Conservation (phyloP, 1,140 invertebrate species). For the Megalopta genalis region DNA sequence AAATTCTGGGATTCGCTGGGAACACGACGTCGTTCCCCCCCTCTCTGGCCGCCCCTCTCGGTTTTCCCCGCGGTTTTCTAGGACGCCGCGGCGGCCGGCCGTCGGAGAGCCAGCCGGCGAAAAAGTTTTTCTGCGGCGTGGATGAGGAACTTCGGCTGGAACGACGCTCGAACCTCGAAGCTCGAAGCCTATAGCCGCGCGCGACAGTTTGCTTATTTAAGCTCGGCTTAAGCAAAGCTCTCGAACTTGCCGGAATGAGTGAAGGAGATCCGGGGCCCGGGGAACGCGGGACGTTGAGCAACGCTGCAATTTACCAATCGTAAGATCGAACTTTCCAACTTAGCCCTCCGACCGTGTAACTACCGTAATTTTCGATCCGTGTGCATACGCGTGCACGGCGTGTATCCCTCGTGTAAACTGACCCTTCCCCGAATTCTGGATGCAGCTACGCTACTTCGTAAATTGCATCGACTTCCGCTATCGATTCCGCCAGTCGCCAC, state of each 20-base stretch:
- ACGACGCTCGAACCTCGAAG: conserved; percentile 30
- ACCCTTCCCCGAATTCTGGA: not conserved
- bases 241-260: conserved; percentile 38
- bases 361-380: not conserved
- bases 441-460: not conserved
- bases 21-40: no score
- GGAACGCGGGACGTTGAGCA: no score
- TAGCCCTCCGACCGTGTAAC: not conserved
- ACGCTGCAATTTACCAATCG: conserved; percentile 35
- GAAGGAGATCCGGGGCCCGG: conserved; percentile 20
- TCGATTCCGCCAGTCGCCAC: not conserved
- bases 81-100: no score
- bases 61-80: not conserved
- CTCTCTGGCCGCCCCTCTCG: not conserved
- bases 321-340: conserved; percentile 54
- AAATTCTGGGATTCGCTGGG: not conserved
- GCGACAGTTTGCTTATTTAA: conserved; percentile 69
- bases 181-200: conserved; percentile 36
- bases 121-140: conserved; percentile 50
- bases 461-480: not conserved
- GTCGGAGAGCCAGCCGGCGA: conserved; percentile 24
- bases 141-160: conserved; percentile 37
- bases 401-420: conserved; percentile 16
- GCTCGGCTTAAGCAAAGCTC: conserved; percentile 67
- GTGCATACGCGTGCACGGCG: not conserved